Evolutionary conservation across 1,140 invertebrate species (phyloP).

Genomic region (Saxidomus purpurata): DNA sequence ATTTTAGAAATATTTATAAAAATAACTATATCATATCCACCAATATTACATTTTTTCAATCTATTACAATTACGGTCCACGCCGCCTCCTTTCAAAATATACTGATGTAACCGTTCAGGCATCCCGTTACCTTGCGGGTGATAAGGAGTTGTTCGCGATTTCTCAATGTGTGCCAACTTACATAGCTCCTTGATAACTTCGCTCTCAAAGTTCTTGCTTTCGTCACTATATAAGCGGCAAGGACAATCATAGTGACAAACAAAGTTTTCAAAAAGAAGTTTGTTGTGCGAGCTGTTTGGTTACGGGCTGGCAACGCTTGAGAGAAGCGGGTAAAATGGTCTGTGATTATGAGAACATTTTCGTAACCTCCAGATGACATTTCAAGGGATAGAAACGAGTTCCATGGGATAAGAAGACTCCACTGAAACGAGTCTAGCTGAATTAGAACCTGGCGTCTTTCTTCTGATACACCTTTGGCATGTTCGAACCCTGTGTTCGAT

Average conservation of each 20-base stretch:
- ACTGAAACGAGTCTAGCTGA: not conserved
- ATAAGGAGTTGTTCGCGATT: slow-evolving; percentile 51
- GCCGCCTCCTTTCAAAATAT: too few species aligned
- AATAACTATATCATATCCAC: too few species aligned
- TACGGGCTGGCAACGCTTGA: not conserved
- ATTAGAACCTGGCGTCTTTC: not conserved
- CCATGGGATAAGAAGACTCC: not conserved
- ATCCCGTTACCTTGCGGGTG: slow-evolving; percentile 43
- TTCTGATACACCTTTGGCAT: not conserved
- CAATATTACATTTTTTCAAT: too few species aligned
- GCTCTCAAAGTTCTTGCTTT: slow-evolving; percentile 56
- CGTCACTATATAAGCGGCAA: slow-evolving; percentile 48
- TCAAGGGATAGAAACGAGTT: not conserved
- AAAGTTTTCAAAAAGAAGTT: slow-evolving; percentile 24
- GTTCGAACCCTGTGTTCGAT: not conserved
- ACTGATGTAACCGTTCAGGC: not conserved
- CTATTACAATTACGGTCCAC: too few species aligned
- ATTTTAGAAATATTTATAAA: too few species aligned
- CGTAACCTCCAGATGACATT: slow-evolving; percentile 10
- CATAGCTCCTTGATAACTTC: slow-evolving; percentile 66
- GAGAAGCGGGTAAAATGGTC: slow-evolving; percentile 39
- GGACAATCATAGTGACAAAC: slow-evolving; percentile 44
- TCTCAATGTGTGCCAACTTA: slow-evolving; percentile 56
- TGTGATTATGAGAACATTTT: slow-evolving; percentile 8
- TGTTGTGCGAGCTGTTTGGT: slow-evolving; percentile 18